Conservation (phyloP, 2,888 invertebrate genomes). For the Brenthis daphne region DNA sequence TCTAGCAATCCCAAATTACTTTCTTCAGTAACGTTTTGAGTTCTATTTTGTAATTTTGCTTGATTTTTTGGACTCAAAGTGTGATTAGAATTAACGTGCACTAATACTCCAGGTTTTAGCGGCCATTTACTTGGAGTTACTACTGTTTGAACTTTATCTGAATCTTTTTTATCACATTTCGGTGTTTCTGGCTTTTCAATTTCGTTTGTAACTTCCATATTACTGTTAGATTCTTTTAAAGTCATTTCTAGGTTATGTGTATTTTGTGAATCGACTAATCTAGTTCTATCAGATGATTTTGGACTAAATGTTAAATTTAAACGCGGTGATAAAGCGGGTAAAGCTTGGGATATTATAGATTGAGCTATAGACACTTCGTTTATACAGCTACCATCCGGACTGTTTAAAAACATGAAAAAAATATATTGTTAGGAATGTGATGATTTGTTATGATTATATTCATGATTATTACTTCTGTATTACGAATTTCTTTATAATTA, state of each 20-base stretch:
- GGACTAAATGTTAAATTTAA: conserved; percentile 72
- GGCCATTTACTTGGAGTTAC: conserved; percentile 90
- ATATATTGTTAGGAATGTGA: conserved; percentile 51
- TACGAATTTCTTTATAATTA: conserved; percentile 15
- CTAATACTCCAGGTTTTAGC: conserved; percentile 92
- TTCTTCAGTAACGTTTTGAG: conserved; percentile 46
- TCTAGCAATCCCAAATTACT: conserved; percentile 71
- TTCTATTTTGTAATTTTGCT: conserved; percentile 60
- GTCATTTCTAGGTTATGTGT: conserved; percentile 65
- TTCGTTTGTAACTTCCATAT: conserved; percentile 45
- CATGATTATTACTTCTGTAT: conserved; percentile 20
- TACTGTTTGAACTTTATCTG: conserved; percentile 58
- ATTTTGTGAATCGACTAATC: conserved; percentile 66
- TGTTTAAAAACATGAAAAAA: conserved; percentile 56
- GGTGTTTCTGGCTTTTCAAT: conserved; percentile 53
- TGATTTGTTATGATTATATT: conserved; percentile 35
- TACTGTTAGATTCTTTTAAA: conserved; percentile 57
- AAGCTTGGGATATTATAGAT: conserved; percentile 80
- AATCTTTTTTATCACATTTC: conserved; percentile 54
- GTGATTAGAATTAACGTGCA: conserved; percentile 93
- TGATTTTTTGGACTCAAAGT: conserved; percentile 84
- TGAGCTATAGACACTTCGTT: conserved; percentile 79
- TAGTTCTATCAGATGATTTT: conserved; percentile 73
- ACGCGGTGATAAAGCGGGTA: conserved; percentile 75
- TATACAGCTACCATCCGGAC: conserved; percentile 80